Evolutionary conservation across 1,140 invertebrate genomes (phyloP), one percentile per base, ranked within the genome.

Genomic region (Camponotus pennsylvanicus): DNA sequence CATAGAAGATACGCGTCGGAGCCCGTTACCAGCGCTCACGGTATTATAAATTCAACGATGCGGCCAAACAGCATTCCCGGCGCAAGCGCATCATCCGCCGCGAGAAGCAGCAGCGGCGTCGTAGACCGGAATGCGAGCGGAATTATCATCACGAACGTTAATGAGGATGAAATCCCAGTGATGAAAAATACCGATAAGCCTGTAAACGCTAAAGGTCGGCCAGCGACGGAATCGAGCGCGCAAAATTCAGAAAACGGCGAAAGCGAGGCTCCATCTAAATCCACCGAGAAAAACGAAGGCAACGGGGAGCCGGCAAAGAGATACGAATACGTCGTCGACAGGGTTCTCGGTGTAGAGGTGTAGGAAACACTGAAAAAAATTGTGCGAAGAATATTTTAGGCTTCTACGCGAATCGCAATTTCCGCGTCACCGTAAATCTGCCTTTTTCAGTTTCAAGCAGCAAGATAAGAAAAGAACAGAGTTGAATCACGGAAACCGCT

Each of bases 271-370:
- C 84, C 67, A 92, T 18, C 37, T 5, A 70, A 90, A 49, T 73
- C 83, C 8, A 66, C 69, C n/a, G 92, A 92, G 32, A 94, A 94
- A 13, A 89, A 91, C 18, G 49, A 52, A 18, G 87, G 86, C 21
- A 88, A 88, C 45, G 95, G 94, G 70, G 95, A 96, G 75, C 95
- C 96, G 18, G 13, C 45, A 49, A 95, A 96, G 83, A 96, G 96
- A 80, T 97, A 96, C 92, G 96, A 97, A 86, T 97, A 97, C 91
- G 96, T 97, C 27, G 96, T 97, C 69, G 97, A 97, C 92, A 94
- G 97, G 85, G 96, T 96, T 70, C 95, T 97, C 82, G 97, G 97
- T 70, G 97, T 97, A 75, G 97, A 97, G 93, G 97, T 97, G 8
- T 85, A 49, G 1, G 27, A 27, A 85, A 42, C 61, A 15, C 11